Percentiles rank a stretch among this genome's conserved stretches.
Conservation (phyloP, 2,888 invertebrate species). For the Nymphalis c-album region DNA sequence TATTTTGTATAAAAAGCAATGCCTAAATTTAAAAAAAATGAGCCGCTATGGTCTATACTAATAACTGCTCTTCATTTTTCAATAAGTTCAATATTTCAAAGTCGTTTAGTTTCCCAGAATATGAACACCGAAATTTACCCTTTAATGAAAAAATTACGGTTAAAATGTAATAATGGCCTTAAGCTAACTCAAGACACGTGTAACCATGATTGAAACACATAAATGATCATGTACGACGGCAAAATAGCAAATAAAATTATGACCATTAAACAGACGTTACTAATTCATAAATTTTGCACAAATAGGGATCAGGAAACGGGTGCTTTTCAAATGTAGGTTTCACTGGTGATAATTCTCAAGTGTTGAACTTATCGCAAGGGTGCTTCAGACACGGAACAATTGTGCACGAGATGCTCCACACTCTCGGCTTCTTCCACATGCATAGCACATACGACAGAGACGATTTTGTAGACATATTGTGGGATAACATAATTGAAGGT, state of each 20-base stretch:
- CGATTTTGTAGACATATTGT: constrained; percentile 86
- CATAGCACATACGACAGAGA: constrained; percentile 90
- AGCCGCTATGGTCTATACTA: no score
- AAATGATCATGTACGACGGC: no score
- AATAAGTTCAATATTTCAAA: no score
- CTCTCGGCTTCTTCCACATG: constrained; percentile 91
- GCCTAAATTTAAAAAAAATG: no score
- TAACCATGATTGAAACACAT: no score
- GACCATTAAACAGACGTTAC: not conserved
- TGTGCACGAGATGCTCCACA: constrained; percentile 90
- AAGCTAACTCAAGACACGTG: no score
- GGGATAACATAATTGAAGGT: constrained; percentile 89
- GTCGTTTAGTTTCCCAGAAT: no score
- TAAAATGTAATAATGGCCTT: no score
- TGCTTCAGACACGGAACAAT: constrained; percentile 84
- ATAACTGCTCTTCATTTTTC: no score
- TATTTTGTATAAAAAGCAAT: no score
- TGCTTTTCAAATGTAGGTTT: constrained; percentile 75
- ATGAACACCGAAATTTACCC: no score
- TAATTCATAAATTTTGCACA: not conserved
- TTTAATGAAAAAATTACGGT: no score
- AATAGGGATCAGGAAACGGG: constrained; percentile 86
- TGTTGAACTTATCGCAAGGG: constrained; percentile 78
- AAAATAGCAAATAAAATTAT: not conserved
- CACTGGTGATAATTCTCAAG: constrained; percentile 55